Evolutionary conservation across 1,140 invertebrate genomes (phyloP), one percentile per base, ranked within the genome.

Genomic region (Conopomorpha cramerella): DNA sequence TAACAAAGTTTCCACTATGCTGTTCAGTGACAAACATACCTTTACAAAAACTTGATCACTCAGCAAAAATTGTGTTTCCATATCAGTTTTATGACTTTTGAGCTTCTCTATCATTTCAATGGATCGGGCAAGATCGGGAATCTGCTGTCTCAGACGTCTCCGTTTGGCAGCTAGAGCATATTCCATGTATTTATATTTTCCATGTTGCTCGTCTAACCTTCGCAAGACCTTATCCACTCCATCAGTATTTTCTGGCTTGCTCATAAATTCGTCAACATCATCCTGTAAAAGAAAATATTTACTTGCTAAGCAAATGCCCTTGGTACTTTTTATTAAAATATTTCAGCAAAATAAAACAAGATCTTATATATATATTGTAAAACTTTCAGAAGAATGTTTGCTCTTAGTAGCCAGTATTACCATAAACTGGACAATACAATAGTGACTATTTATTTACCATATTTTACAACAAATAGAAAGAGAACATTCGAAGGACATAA

Each of bases 141-240:
- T 92, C 79, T 98, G 95, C 39, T 84, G 84, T 53, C 90, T 89
- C 38, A 96, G 82, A 62, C 92, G 86, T 56, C 85, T 85, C 41
- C 89, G 87, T 54, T 94, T 95, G 27, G 86, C 87, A 43, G 85
- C 77, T 42, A 98, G 81, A 65, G 94, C 96, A 48, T 86, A 88
- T 77, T 98, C 96, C 90, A 98, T 96, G 60, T 95, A 95, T 79
- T 97, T 97, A 67, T 98, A 98, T 81, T 98, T 97, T 39, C 86
- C 87, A 77, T 95, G 92, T 65, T 90, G 88, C 56, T 97, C 95
- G 63, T 98, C 94, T 19, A 98, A 77, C 46, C 81, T 84, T 53
- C 87, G 87, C 26, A 98, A 74, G 8, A 95, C 94, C 65, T 86
- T 84, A 52, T 96, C 92, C 2, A 89, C 88, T 36, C 86, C 86